Evolutionary conservation across 2,113 vertebrate genomes (phyloP), one percentile per base, ranked within the genome.

Genomic region (Hassar affinis): DNA sequence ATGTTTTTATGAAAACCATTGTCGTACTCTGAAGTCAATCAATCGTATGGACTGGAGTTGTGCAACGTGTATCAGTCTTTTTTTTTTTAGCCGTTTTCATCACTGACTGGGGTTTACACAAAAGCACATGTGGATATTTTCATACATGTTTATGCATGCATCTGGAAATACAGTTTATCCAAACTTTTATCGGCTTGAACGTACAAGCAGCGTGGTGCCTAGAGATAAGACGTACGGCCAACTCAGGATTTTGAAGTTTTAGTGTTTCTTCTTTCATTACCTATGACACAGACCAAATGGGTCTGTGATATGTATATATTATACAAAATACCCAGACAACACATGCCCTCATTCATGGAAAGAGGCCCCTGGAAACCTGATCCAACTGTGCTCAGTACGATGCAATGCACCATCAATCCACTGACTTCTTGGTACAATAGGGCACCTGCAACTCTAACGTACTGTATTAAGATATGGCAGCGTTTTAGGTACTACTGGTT

Each of bases 351-450:
- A 76, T 52, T 83, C 57, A 62, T 62, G 54, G 30, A 52, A 75
- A 77, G 56, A 74, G 51, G 33, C 56, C 56, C 45, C n/a, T 51
- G n/a, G 69, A 82, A 61, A 82, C 42, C 49, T 59, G 52, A 47
- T 57, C 54, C 6, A 49, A 11, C 51, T 56, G 30, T 12, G 30
- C 20, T 77, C 51, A 56, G 74, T 54, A 54, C 9, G 6, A 62
- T 30, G 33, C 38, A 49, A 27, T 30, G 30, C 3, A 71, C 38
- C 20, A 74, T 51, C 62, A 81, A 25, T 9, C 51, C 49, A 38
- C 30, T 69, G 35, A 54, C n/a, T 49, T 33, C 42, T 5, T 2
- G 3, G 20, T 15, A n/a, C 17, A 38, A 14, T 20, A 27, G 42
- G n/a, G 30, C 7, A 6, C 5, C 18, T 12, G 9, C 0, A 27